phyloP scores from a whole-genome alignment of 2,797 vertebrate genomes.

The Hydrophis major region DNA sequence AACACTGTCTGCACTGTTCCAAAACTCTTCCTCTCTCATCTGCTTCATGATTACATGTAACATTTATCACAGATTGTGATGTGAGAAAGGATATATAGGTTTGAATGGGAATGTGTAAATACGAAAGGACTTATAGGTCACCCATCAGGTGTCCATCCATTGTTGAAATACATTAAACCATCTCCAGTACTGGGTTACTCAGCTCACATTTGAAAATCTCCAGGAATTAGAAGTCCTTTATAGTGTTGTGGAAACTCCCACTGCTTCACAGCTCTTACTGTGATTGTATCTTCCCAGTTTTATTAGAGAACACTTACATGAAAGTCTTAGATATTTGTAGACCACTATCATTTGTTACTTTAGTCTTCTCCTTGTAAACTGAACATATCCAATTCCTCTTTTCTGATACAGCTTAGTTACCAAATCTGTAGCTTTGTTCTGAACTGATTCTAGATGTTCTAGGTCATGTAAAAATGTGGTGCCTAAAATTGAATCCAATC shows the following conservation, averaged over 20 bases:
- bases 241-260: neutral
- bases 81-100: neutral
- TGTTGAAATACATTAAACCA: neutral
- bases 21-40: neutral
- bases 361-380: neutral
- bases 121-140: neutral
- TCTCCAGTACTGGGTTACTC: neutral
- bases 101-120: neutral
- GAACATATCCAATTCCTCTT: neutral
- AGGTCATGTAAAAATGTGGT: neutral
- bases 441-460: neutral
- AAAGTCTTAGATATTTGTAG: neutral
- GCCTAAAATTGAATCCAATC: neutral
- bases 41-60: conserved; percentile 6
- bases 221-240: neutral
- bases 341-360: neutral
- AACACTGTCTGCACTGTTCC: neutral
- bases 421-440: neutral
- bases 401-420: neutral
- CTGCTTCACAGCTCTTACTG: neutral
- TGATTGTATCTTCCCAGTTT: neutral
- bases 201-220: neutral
- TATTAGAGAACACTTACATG: neutral
- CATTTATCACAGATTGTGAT: neutral
- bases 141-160: neutral